Percentiles rank a stretch among this genome's conserved stretches.
Conservation (phyloP, 2,888 invertebrate species). For the Melinopterus prodromus region DNA sequence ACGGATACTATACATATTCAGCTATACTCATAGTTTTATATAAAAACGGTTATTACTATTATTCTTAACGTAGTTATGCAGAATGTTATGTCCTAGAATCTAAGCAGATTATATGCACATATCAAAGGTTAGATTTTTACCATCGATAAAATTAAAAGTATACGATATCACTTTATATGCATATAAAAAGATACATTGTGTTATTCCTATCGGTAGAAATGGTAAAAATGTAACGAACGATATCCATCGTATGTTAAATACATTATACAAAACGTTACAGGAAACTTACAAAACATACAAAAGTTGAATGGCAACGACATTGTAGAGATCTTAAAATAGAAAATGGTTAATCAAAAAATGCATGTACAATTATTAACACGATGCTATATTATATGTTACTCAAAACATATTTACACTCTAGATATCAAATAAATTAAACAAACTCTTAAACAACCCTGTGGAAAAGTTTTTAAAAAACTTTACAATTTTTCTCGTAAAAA, state of each 20-base stretch:
- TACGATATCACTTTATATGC: constrained; percentile 12
- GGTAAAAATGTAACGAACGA: constrained; percentile 8
- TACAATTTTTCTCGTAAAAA: constrained; percentile 8
- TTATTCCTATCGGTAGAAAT: background rate
- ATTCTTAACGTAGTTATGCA: constrained; percentile 22
- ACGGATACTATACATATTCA: constrained; percentile 27
- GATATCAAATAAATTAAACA: constrained; percentile 23
- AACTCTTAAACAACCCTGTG: constrained; percentile 29
- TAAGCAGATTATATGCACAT: constrained; percentile 21
- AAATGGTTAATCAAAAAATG: constrained; percentile 32
- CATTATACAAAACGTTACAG: constrained; percentile 13
- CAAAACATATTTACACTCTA: constrained; percentile 26
- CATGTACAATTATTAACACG: constrained; percentile 8
- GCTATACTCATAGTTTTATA: constrained; percentile 24
- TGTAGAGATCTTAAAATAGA: constrained; percentile 55
- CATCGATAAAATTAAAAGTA: background rate
- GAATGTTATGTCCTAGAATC: constrained; percentile 22
- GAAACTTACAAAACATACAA: constrained; percentile 31
- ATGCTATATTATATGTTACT: constrained; percentile 21
- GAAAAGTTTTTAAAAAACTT: constrained; percentile 21
- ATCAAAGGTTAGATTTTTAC: constrained; percentile 16
- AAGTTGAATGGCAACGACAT: constrained; percentile 53
- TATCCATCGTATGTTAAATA: background rate
- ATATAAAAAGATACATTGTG: constrained; percentile 14
- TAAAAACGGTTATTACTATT: constrained; percentile 26